A percentile compares a stretch with the other conserved stretches of the same genome.
Evolutionary conservation across 2,797 vertebrate species (phyloP).

Genomic region (Leptatherina wallacei): DNA sequence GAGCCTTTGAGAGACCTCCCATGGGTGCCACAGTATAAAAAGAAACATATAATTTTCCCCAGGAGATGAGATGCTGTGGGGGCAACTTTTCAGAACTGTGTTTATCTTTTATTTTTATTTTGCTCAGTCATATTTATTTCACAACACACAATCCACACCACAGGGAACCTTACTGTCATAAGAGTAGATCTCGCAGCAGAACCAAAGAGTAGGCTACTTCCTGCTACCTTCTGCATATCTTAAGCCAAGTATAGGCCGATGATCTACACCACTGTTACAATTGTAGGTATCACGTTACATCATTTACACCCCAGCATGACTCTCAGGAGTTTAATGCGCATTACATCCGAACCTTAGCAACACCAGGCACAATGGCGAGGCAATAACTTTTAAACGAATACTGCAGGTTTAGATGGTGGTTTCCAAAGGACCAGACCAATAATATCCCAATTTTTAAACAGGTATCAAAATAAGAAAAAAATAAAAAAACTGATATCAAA

Average conservation of each 20-base stretch:
- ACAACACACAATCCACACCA: not conserved
- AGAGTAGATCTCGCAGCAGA: not conserved
- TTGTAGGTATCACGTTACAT: constrained; percentile 46
- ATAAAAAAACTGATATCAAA: not conserved
- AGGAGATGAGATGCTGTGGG: constrained; percentile 19
- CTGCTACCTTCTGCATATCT: constrained; percentile 9
- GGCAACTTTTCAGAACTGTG: constrained; percentile 41
- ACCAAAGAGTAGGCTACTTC: not conserved
- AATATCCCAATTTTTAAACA: constrained; percentile 2
- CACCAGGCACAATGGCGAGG: constrained; percentile 9
- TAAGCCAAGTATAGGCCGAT: constrained; percentile 15
- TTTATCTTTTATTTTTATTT: constrained; percentile 4
- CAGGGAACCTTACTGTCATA: not conserved
- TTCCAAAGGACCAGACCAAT: constrained; percentile 38
- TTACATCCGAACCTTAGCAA: not conserved
- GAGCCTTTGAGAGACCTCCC: constrained; percentile 31
- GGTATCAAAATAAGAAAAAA: not conserved
- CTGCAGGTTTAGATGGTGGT: constrained; percentile 18
- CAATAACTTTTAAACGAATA: constrained; percentile 20
- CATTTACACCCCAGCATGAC: constrained; percentile 18
- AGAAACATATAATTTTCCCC: constrained; percentile 15
- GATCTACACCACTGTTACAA: constrained; percentile 40
- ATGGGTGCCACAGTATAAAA: constrained; percentile 7
- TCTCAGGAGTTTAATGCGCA: constrained; percentile 26
- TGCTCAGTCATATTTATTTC: constrained; percentile 17